Conservation (phyloP, 2,797 vertebrate genomes). For the Cyclopterus lumpus region DNA sequence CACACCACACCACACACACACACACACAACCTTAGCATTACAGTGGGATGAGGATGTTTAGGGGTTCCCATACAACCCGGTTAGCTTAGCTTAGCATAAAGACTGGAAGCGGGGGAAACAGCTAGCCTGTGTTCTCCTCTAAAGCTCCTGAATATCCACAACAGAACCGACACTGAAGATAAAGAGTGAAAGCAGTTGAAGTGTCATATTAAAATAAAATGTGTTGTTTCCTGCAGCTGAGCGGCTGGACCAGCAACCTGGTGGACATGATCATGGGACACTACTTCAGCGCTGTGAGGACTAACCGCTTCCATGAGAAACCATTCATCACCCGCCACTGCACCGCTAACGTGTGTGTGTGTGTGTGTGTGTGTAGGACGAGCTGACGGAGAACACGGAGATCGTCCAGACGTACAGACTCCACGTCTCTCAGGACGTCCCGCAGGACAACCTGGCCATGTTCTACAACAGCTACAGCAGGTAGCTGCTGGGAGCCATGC, state of each 20-base stretch:
- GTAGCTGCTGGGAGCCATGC: constrained; percentile 64
- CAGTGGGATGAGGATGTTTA: too few relatives aligned
- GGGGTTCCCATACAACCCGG: too few relatives aligned
- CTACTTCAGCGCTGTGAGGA: constrained; percentile 93
- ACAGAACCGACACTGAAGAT: too few relatives aligned
- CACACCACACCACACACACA: too few relatives aligned
- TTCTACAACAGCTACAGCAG: constrained; percentile 93
- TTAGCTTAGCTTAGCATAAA: too few relatives aligned
- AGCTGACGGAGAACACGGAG: constrained; percentile 92
- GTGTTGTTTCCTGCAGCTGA: constrained; percentile 81
- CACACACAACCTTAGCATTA: too few relatives aligned
- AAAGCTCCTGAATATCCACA: too few relatives aligned
- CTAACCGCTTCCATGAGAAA: fast-evolving
- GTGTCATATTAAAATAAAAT: background rate
- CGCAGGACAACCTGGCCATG: constrained; percentile 92
- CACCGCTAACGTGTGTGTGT: background rate
- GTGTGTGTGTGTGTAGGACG: constrained; percentile 82
- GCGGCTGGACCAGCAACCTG: constrained; percentile 93
- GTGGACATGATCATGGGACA: constrained; percentile 93
- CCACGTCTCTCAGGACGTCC: constrained; percentile 94
- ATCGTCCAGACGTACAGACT: constrained; percentile 94
- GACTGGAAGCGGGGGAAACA: too few relatives aligned
- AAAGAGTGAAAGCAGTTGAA: too few relatives aligned
- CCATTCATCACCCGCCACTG: background rate
- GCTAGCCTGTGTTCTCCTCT: too few relatives aligned